Evolutionary conservation across 2,113 vertebrate species (phyloP), one percentile per base, ranked within the genome.

Genomic region (Megaleporinus macrocephalus): DNA sequence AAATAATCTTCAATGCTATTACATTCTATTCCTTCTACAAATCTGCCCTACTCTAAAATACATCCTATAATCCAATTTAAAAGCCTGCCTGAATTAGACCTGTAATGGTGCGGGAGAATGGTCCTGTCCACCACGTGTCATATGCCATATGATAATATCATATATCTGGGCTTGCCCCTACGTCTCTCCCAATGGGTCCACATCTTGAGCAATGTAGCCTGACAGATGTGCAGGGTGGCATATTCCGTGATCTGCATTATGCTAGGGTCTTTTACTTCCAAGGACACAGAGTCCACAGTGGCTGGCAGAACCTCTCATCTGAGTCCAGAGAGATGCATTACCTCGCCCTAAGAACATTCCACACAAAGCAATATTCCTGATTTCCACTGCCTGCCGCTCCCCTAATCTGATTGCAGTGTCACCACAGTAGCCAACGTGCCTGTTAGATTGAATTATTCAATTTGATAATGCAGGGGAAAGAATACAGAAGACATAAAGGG

Each of bases 251-350:
- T 81, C 47, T 57, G 71, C 24, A 57, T 70, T 82, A 62, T 1
- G 22, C 53, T 14, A 13, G 26, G 83, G 80, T 86, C 76, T 86
- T 76, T 78, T 41, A 76, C 84, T 83, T 88, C 87, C 86, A 91
- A 90, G 90, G 87, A 88, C 86, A 87, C 41, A 53, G 29, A 33
- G 41, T 53, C 70, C 61, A 27, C 85, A 73, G 77, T 85, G 83
- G 85, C 78, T 86, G 85, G 62, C 69, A 89, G 44, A 57, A 80
- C n/a, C 84, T 87, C 73, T 83, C 26, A 73, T 72, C 30, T 22
- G 81, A 76, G 47, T 30, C 41, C 74, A 84, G 87, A 77, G 76
- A 86, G 53, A 88, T 85, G 77, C 88, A 85, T 62, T 77, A 65
- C 73, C 57, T 81, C 3, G 3, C 49, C 72, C 77, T 33, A 9